A percentile compares a stretch with the other conserved stretches of the same genome.
These are phyloP conservation scores for Hoplodrina blanda DNA, from an alignment of 2,888 invertebrate species.

Conservation along the genomic window DNA sequence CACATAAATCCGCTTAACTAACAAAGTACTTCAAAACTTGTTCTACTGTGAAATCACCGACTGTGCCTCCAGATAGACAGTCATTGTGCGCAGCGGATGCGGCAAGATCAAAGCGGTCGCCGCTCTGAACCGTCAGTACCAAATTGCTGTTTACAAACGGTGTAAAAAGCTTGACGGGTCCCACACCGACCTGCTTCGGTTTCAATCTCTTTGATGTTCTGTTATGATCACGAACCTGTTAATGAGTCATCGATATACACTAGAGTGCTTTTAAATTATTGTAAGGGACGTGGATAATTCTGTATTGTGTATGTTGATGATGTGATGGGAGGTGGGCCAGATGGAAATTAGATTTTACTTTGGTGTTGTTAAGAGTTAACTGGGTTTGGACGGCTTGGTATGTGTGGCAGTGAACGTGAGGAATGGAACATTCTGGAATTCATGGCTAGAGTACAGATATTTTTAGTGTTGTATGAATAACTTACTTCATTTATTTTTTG, in stretches of 20 bases:
- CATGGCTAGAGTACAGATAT: neutral
- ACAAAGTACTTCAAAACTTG: slow-evolving; percentile 61
- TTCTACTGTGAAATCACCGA: slow-evolving; percentile 67
- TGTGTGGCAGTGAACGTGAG: neutral
- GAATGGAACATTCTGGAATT: neutral
- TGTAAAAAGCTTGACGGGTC: slow-evolving; percentile 83
- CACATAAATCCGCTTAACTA: slow-evolving; percentile 61
- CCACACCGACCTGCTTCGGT: slow-evolving; percentile 73
- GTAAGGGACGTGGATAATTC: slow-evolving; percentile 67
- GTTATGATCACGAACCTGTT: slow-evolving; percentile 68
- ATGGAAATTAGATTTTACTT: slow-evolving; percentile 58
- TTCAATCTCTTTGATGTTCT: slow-evolving; percentile 72
- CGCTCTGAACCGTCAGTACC: slow-evolving; percentile 73
- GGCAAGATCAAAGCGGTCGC: slow-evolving; percentile 82
- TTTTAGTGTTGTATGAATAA: too few species aligned
- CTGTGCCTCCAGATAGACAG: slow-evolving; percentile 74
- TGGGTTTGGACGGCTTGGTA: slow-evolving; percentile 20
- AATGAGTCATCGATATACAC: slow-evolving; percentile 75
- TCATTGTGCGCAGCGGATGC: slow-evolving; percentile 86
- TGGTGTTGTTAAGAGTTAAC: slow-evolving; percentile 38
- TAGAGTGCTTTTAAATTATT: slow-evolving; percentile 66
- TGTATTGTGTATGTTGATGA: slow-evolving; percentile 57
- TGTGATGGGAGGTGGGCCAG: slow-evolving; percentile 48
- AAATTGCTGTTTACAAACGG: slow-evolving; percentile 83
- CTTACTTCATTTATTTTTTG: too few species aligned